phyloP scores from a whole-genome alignment of 2,797 vertebrate species.

The Sarcophilus harrisii region DNA sequence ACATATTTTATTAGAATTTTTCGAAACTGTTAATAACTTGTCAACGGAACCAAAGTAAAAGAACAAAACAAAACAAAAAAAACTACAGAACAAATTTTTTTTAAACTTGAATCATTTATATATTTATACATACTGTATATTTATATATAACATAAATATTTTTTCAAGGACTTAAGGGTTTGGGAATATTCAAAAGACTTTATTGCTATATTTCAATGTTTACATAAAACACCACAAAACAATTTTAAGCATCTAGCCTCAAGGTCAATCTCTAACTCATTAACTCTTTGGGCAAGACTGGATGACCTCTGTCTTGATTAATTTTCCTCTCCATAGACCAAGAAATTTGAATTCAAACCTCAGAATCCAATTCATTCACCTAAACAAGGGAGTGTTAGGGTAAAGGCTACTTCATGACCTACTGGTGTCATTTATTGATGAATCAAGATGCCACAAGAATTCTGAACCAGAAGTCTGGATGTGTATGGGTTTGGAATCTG shows the following conservation, averaged over 20 bases:
- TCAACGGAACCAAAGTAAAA: constrained; percentile 80
- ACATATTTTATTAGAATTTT: constrained; percentile 87
- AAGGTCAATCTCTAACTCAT: background rate
- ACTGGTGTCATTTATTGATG: background rate
- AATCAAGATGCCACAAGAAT: background rate
- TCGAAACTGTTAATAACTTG: constrained; percentile 80
- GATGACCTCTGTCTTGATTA: background rate
- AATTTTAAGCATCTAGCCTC: constrained; percentile 85
- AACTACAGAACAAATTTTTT: constrained; percentile 77
- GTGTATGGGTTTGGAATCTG: background rate
- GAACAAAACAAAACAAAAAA: constrained; percentile 72
- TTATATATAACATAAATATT: constrained; percentile 87
- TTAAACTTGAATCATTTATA: constrained; percentile 79
- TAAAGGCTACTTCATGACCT: background rate
- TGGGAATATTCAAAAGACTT: constrained; percentile 87
- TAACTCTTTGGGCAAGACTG: background rate
- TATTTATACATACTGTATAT: constrained; percentile 88
- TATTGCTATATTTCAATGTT: constrained; percentile 90
- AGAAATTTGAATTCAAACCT: constrained; percentile 7
- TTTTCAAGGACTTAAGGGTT: constrained; percentile 85
- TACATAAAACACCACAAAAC: constrained; percentile 86
- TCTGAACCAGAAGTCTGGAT: background rate
- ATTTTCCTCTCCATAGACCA: background rate
- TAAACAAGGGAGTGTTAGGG: background rate
- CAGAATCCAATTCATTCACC: background rate